Base-by-base conservation (phyloP, 2,113 vertebrate genomes). In the Physeter macrocephalus region DNA sequence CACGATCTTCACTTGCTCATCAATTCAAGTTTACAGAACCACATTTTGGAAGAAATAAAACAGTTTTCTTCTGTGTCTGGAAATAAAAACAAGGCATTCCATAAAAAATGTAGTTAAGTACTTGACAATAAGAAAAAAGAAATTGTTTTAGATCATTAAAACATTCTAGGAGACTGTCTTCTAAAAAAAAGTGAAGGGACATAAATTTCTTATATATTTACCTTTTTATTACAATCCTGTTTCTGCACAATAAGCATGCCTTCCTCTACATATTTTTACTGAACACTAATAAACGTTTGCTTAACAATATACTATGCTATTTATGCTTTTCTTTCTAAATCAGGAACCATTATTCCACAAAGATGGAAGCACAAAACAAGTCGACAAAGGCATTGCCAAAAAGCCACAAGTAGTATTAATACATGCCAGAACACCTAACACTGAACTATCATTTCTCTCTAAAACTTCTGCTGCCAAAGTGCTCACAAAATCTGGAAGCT, bases 401-500 rank as follows among this genome's bases (percentile, higher is more conserved):
- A 96, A 96, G 96, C 97, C 97, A 97, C 97, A 97, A 97, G 96
- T 94, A 96, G 91, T 74, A 87, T 78, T 4, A 87, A 78, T 46
- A 88, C 94, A 82, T 95, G 96, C 93, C 94, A 93, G 94, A 75
- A 93, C 96, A 95, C 83, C 97, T 93, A 82, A 92, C 95, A 67
- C 43, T 88, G 94, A 96, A 92, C 93, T 93, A 95, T 29, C 92
- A 84, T 96, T 96, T 93, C 96, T 96, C 90, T 92, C 74, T 36
- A 54, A 84, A 97, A 97, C 92, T 97, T 90, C 81, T 78, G 75
- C 8, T 95, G 96, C 97, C 96, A 97, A 86, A 86, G 54, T 57
- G 94, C 75, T 98, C 92, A 49, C 92, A 92, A 96, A 96, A 95
- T 92, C 95, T 97, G 94, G 87, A 94, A 93, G 93, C 95, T 95